These are phyloP conservation scores for Corythornis leucogaster DNA, from an alignment of 2,797 vertebrate genomes.

Conservation along the genomic window DNA sequence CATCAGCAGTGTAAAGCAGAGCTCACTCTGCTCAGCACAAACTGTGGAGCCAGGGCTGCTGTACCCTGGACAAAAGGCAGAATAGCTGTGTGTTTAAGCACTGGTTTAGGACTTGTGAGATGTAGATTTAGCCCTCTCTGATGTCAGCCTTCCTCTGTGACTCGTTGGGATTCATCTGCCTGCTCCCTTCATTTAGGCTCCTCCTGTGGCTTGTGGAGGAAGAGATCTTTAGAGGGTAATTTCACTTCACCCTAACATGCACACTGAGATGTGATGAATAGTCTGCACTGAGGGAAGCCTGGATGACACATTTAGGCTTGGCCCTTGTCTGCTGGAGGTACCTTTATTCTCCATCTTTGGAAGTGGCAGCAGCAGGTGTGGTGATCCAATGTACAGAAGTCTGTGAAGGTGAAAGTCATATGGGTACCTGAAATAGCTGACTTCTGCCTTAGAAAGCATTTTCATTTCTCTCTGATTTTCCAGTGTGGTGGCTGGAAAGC, in stretches of 20 bases:
- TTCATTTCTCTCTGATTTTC: neutral
- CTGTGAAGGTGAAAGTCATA: neutral
- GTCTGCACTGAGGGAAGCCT: neutral
- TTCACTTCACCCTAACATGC: neutral
- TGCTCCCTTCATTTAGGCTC: neutral
- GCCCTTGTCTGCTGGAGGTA: neutral
- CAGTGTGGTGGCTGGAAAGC: neutral
- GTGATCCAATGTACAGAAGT: neutral
- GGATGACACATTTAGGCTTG: neutral
- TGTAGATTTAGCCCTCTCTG: fast-evolving
- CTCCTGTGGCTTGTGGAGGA: neutral
- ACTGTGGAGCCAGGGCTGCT: neutral
- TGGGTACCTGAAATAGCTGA: neutral
- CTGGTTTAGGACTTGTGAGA: neutral
- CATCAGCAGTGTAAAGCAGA: fast-evolving
- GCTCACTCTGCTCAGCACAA: neutral
- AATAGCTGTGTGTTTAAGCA: fast-evolving
- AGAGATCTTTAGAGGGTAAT: neutral
- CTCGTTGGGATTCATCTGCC: neutral
- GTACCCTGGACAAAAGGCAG: neutral
- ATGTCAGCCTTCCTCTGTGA: neutral
- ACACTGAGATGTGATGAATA: neutral
- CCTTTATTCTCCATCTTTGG: neutral
- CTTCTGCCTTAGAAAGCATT: neutral
- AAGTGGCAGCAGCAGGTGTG: neutral